Percentiles rank a stretch among this genome's conserved stretches.
Conservation (phyloP, 2,888 invertebrate genomes). For the Steinernema scapterisci region DNA sequence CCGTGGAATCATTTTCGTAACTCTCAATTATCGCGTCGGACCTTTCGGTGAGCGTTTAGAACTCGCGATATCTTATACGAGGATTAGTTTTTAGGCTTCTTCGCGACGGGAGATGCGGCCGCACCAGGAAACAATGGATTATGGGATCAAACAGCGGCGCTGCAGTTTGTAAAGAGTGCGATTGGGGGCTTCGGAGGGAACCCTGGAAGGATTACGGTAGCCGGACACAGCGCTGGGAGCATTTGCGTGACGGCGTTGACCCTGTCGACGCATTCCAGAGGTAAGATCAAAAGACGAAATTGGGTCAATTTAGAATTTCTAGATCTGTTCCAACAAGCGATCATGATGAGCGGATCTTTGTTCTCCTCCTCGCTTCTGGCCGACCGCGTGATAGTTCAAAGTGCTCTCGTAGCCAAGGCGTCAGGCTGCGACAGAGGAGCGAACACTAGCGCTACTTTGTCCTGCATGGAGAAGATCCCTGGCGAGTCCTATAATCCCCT, state of each 20-base stretch:
- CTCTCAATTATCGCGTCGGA: constrained; percentile 89
- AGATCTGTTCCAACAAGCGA: neutral
- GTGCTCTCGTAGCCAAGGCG: neutral
- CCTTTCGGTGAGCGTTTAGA: constrained; percentile 74
- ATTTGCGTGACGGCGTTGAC: constrained; percentile 46
- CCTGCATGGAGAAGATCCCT: no score
- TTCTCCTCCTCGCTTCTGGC: neutral
- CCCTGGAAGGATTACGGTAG: constrained; percentile 47
- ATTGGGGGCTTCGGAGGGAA: constrained; percentile 54
- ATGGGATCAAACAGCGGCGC: constrained; percentile 56
- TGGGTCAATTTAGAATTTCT: neutral
- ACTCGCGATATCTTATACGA: neutral
- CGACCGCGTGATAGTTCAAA: neutral
- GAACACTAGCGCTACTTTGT: neutral
- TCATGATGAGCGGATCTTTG: neutral
- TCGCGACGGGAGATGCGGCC: constrained; percentile 45
- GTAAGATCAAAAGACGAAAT: neutral
- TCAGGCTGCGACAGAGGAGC: neutral
- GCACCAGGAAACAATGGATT: constrained; percentile 57
- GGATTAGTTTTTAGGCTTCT: constrained; percentile 38
- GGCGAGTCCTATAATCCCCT: no score
- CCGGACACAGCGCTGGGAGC: constrained; percentile 57
- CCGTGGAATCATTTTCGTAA: constrained; percentile 87
- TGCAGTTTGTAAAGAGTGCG: constrained; percentile 49
- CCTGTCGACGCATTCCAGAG: constrained; percentile 34